phyloP scores from a whole-genome alignment of 2,797 vertebrate genomes.

The Garrulus glandarius region DNA sequence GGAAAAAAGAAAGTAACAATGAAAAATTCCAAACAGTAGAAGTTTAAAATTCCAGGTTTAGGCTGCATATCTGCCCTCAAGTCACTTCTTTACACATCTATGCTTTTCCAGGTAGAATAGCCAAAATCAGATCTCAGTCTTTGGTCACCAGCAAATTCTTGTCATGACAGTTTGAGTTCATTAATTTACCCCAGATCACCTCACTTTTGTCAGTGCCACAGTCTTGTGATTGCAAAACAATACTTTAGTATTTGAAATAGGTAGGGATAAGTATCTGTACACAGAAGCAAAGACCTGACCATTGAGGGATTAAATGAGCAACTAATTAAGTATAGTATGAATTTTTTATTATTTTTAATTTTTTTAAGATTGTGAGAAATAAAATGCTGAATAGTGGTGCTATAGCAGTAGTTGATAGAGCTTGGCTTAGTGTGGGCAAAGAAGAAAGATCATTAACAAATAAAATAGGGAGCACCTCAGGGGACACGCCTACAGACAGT shows the following conservation, averaged over 20 bases:
- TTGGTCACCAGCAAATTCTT: not conserved
- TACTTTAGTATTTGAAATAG: not conserved
- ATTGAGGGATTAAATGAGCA: not conserved
- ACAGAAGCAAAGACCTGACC: not conserved
- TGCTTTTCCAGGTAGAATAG: not conserved
- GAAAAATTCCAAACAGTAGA: not conserved
- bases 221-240: not conserved
- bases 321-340: not conserved
- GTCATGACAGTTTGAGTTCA: not conserved
- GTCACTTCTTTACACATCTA: not conserved
- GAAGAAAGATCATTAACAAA: slow-evolving; percentile 45
- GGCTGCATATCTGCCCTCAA: not conserved
- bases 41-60: not conserved
- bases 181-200: not conserved
- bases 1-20: not conserved
- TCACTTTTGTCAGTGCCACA: not conserved
- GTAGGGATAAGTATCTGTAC: not conserved
- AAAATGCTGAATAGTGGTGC: not conserved
- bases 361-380: not conserved
- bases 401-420: not conserved
- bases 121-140: not conserved
- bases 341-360: not conserved
- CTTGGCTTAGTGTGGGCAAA: not conserved
- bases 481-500: slow-evolving; percentile 70
- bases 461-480: slow-evolving; percentile 57